Percentiles rank a stretch among this genome's conserved stretches.
Conservation (phyloP, 2,888 invertebrate species). For the Troilus luridus region DNA sequence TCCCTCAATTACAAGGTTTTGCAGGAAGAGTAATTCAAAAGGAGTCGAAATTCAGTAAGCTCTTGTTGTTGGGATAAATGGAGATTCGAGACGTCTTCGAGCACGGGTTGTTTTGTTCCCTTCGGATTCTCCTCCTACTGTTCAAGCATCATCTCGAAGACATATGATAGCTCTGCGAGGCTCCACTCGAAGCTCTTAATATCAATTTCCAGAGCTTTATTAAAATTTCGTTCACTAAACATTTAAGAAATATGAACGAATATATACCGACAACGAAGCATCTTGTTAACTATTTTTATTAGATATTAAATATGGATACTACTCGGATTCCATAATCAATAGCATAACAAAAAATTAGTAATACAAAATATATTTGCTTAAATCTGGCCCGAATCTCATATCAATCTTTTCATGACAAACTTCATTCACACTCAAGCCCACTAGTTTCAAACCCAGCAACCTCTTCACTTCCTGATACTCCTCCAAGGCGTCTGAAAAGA, state of each 20-base stretch:
- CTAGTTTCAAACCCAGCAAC: too few relatives aligned
- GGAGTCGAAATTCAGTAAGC: slow-evolving; percentile 33
- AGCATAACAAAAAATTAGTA: too few relatives aligned
- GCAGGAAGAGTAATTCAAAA: background rate
- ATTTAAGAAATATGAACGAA: background rate
- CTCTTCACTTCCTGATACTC: too few relatives aligned
- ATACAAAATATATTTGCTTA: too few relatives aligned
- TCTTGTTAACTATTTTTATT: too few relatives aligned
- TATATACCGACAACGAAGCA: too few relatives aligned
- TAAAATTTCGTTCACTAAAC: background rate
- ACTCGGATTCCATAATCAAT: too few relatives aligned
- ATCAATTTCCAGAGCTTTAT: background rate
- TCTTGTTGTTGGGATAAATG: background rate
- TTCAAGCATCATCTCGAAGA: background rate
- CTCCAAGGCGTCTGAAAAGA: too few relatives aligned
- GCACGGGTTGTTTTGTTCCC: background rate
- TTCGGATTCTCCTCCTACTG: background rate
- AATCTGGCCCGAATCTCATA: too few relatives aligned
- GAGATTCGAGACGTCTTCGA: slow-evolving; percentile 16
- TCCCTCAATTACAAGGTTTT: slow-evolving; percentile 9
- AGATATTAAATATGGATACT: too few relatives aligned
- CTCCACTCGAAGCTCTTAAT: background rate
- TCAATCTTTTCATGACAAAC: too few relatives aligned
- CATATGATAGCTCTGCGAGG: background rate
- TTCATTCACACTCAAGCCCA: too few relatives aligned